phyloP scores from a whole-genome alignment of 2,797 vertebrate species.

The Philypnodon macrostomus region DNA sequence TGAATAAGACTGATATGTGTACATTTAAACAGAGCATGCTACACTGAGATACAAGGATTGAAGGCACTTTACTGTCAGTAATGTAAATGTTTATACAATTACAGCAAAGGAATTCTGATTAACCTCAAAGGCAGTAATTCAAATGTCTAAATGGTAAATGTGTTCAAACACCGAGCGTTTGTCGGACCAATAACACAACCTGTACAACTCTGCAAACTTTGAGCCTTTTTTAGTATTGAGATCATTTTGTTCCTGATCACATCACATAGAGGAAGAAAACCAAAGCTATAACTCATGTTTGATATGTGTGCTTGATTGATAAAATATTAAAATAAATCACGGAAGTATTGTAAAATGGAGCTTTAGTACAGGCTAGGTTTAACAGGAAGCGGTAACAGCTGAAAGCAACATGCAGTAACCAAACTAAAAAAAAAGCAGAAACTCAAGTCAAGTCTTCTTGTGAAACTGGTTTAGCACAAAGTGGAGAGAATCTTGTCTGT shows the following conservation, averaged over 20 bases:
- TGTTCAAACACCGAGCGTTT: neutral
- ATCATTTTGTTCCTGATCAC: constrained; percentile 21
- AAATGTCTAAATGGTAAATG: neutral
- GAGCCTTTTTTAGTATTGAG: neutral
- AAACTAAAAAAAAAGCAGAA: constrained; percentile 29
- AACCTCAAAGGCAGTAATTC: constrained; percentile 6
- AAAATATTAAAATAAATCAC: neutral
- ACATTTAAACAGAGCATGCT: constrained; percentile 10
- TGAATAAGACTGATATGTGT: constrained; percentile 9
- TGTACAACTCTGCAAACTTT: neutral
- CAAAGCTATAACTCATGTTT: constrained; percentile 8
- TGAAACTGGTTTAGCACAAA: constrained; percentile 63
- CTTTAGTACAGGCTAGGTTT: constrained; percentile 9
- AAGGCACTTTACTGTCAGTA: constrained; percentile 1
- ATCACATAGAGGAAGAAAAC: neutral
- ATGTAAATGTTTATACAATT: constrained; percentile 24
- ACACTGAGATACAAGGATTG: too few relatives aligned
- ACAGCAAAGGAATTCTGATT: constrained; percentile 1
- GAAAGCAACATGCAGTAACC: constrained; percentile 9
- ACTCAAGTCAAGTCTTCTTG: constrained; percentile 23
- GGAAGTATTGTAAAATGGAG: neutral
- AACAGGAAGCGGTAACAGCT: constrained; percentile 3
- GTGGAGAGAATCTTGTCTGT: constrained; percentile 44
- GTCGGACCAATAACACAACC: too few relatives aligned
- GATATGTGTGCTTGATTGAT: constrained; percentile 1